Base-by-base conservation (phyloP, 1,140 invertebrate genomes). In the Thaumetopoea pityocampa region DNA sequence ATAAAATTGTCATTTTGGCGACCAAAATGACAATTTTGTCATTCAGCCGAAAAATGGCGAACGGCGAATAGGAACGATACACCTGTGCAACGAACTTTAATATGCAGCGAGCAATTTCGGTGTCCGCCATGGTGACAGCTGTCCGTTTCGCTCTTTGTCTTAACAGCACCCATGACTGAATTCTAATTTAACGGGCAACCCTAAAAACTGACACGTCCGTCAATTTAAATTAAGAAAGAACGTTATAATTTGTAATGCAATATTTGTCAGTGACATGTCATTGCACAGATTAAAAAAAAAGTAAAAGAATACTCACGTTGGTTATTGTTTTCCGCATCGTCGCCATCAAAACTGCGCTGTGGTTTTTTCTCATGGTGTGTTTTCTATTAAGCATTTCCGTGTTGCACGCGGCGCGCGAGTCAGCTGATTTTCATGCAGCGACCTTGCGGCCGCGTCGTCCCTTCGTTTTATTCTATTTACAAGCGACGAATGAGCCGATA, bases 341-440 rank as follows among this genome's bases (percentile, higher is more conserved):
- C 29, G 29, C 24, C 46, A 51, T 47, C 54, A 46, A 48, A 47
- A 51, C 46, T 29, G 50, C 40, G 38, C 43, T 34, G 48, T 37
- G 36, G 45, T 33, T 56, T 61, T 69, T 67, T 59, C 49, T 58
- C 26, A 51, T 57, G 44, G 10, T 35, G 40, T 56, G 48, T 36
- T 52, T 52, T 62, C 52, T 60, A 54, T 60, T 32, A 28, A 30
- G 52, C 53, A 68, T 74, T 78, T 81, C 78, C 78, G 70, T 66
- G 67, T 69, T 57, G 67, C 70, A 64, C 55, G 69, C 64, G 56
- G 60, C 54, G 54, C 68, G 59, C 63, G 50, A 63, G 63, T 73
- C 78, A 82, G 78, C 78, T 82, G 78, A 73, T 76, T 67, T 66
- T 68, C 74, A 77, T 70, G 60, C 70, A 60, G 66, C 71, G 71